phyloP scores from a whole-genome alignment of 2,888 invertebrate genomes.

The Kuschelorhynchus macadamiae region DNA sequence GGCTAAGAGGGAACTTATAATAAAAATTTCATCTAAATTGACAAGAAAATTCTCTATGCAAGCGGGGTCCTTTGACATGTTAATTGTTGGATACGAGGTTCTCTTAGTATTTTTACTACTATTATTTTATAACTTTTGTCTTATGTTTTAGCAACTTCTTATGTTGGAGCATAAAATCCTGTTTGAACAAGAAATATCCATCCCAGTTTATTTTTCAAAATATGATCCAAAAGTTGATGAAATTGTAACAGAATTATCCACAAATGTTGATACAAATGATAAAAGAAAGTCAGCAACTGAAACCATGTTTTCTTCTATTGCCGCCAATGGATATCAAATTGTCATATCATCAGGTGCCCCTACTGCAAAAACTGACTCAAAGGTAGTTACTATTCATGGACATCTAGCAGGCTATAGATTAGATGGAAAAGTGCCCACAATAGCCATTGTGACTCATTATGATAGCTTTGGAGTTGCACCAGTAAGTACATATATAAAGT shows the following conservation, averaged over 20 bases:
- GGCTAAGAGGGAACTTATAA: too few relatives aligned
- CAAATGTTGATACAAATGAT: slow-evolving; percentile 78
- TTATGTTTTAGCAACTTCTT: slow-evolving; percentile 83
- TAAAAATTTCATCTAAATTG: too few relatives aligned
- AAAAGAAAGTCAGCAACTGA: slow-evolving; percentile 84
- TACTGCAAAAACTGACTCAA: slow-evolving; percentile 81
- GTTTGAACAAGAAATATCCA: slow-evolving; percentile 79
- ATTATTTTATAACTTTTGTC: too few relatives aligned
- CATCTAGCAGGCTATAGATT: slow-evolving; percentile 83
- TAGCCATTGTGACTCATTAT: slow-evolving; percentile 93
- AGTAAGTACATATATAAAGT: slow-evolving; percentile 74
- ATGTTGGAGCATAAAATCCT: slow-evolving; percentile 87
- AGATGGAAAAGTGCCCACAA: slow-evolving; percentile 79
- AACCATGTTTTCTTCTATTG: slow-evolving; percentile 88
- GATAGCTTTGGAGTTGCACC: slow-evolving; percentile 93
- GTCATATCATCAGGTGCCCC: slow-evolving; percentile 84
- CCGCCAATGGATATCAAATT: slow-evolving; percentile 95
- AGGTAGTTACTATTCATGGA: slow-evolving; percentile 89
- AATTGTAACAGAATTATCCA: slow-evolving; percentile 83
- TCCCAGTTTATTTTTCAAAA: slow-evolving; percentile 90
- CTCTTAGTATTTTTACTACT: too few relatives aligned
- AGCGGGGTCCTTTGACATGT: too few relatives aligned
- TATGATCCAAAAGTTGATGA: slow-evolving; percentile 82
- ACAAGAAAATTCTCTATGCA: too few relatives aligned
- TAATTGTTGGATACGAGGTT: too few relatives aligned